Evolutionary conservation across 53 echinoderm and acorn worm genomes (phyloP).

Genomic region (Holothuria leucospilota): DNA sequence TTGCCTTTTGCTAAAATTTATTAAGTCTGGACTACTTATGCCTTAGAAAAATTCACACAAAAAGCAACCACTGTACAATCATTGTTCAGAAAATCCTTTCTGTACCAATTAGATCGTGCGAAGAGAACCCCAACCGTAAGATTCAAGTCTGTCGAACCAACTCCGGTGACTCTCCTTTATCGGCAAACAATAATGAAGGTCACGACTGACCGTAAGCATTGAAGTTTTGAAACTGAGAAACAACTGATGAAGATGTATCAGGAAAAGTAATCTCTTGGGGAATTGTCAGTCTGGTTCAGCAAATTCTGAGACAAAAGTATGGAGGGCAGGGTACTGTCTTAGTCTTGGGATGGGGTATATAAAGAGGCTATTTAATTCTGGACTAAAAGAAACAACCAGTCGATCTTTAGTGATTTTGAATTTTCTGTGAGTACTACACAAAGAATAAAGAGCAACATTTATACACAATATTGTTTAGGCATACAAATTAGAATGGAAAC

Average conservation of each 20-base stretch:
- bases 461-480: too few relatives aligned
- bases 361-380: neutral
- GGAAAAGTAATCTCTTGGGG: conserved; percentile 31
- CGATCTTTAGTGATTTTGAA: conserved; percentile 17
- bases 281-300: conserved; percentile 31
- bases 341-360: too few relatives aligned
- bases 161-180: conserved; percentile 14
- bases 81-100: too few relatives aligned
- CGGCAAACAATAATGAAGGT: conserved; percentile 9
- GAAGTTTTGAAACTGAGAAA: conserved; percentile 32
- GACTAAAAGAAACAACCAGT: conserved; percentile 21
- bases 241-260: conserved; percentile 1
- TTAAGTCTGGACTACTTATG: too few relatives aligned
- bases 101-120: neutral
- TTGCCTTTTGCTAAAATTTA: too few relatives aligned
- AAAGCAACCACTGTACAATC: too few relatives aligned
- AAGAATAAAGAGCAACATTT: too few relatives aligned
- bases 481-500: too few relatives aligned
- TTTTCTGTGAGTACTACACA: conserved; percentile 22
- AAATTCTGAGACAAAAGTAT: neutral
- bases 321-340: conserved; percentile 44
- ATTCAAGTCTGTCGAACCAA: conserved; percentile 23
- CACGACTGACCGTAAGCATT: conserved; percentile 15
- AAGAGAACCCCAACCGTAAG: conserved; percentile 18
- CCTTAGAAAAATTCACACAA: too few relatives aligned